Conservation (phyloP, 2,797 vertebrate species). For the Balearica regulorum region DNA sequence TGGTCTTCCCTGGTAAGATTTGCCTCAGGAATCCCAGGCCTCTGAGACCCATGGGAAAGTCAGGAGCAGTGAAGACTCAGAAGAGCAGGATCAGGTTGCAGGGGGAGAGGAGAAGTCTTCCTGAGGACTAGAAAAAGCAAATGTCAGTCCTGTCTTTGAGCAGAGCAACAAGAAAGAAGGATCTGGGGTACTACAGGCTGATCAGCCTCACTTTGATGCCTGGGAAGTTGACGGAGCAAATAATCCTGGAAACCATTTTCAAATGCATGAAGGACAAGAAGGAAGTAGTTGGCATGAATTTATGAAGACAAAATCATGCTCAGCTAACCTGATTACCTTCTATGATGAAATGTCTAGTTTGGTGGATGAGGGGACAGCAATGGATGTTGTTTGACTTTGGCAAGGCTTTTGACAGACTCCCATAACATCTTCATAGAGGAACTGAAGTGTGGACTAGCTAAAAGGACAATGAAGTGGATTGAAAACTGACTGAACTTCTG, state of each 20-base stretch:
- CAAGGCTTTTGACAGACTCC: neutral
- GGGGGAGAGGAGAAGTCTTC: neutral
- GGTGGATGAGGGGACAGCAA: neutral
- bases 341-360: neutral
- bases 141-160: neutral
- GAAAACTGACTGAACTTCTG: neutral
- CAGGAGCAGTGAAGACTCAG: neutral
- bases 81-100: neutral
- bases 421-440: neutral
- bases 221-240: neutral
- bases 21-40: neutral
- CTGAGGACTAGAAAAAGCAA: neutral
- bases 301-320: neutral
- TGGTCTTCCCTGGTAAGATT: neutral
- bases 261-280: neutral
- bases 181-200: neutral
- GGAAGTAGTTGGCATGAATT: neutral
- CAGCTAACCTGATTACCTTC: neutral
- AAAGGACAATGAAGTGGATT: neutral
- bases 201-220: neutral
- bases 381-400: neutral
- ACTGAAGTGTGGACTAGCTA: neutral
- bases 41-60: neutral
- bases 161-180: neutral
- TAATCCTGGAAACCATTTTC: neutral